phyloP scores from a whole-genome alignment of 2,797 vertebrate species.

The Melanotaenia pygmaea region DNA sequence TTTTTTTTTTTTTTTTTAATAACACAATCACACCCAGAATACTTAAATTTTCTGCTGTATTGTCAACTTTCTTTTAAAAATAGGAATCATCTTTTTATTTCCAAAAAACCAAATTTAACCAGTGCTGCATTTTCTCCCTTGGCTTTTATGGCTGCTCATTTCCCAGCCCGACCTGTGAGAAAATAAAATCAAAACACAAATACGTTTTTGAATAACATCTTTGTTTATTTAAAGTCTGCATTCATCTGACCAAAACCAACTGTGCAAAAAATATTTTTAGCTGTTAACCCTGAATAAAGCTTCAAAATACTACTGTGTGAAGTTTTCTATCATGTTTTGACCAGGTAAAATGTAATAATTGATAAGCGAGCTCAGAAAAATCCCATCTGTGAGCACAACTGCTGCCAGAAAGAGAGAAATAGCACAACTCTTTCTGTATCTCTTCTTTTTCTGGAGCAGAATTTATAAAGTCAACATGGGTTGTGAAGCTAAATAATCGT shows the following conservation, averaged over 20 bases:
- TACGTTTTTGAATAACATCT: conserved; percentile 15
- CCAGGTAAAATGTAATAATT: neutral
- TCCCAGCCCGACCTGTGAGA: neutral
- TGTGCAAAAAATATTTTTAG: conserved; percentile 16
- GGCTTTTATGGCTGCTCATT: conserved; percentile 1
- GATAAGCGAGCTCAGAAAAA: neutral
- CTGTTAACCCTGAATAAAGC: conserved; percentile 6
- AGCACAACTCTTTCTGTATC: neutral
- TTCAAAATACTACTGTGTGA: neutral
- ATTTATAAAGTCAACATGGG: neutral
- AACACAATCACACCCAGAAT: conserved; percentile 13
- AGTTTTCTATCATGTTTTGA: neutral
- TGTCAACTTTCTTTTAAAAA: conserved; percentile 16
- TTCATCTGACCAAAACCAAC: conserved; percentile 26
- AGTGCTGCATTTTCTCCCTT: neutral
- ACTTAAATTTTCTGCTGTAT: conserved; percentile 29
- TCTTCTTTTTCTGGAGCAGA: neutral
- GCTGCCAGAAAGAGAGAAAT: neutral
- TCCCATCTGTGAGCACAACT: too few species aligned
- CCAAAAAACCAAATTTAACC: conserved; percentile 61
- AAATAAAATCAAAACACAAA: conserved; percentile 2
- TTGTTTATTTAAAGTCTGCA: conserved; percentile 46
- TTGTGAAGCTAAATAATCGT: neutral
- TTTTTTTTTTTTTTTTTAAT: conserved; percentile 25
- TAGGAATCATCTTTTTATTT: conserved; percentile 38